Evolutionary conservation across 2,113 vertebrate genomes (phyloP), one percentile per base, ranked within the genome.

Genomic region (Euleptes europaea): DNA sequence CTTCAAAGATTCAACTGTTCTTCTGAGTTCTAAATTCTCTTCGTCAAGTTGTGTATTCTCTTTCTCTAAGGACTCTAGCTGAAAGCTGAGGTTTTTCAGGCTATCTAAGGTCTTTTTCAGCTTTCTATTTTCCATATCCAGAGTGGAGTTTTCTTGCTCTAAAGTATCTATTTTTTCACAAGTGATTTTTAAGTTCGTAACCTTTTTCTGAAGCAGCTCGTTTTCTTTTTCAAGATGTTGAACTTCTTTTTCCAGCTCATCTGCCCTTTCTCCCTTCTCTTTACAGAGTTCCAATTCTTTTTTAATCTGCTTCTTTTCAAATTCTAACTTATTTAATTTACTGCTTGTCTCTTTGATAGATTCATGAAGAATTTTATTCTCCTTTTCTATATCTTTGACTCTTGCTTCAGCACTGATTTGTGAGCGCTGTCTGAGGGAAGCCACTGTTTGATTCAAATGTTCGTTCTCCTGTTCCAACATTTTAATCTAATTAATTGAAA

Each of bases 401-500:
- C 98, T 97, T 0, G 98, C 98, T 94, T 99, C 99, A 1, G 98
- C 97, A 57, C 98, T 96, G 63, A 99, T 98, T 94, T 99, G 98
- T 19, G 97, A 98, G 26, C 99, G 98, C 86, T 99, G 98, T 66
- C 99, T 96, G 78, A 99, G 96, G 8, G 98, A 98, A 21, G 97
- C 86, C 79, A 99, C 95, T 0, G 98, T 99, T 94, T 98, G 97
- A 93, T 97, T 97, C 90, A 99, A 92, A 91, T 98, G 98, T 42
- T 98, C 97, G 78, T 98, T 99, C 94, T 99, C 99, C 91, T 99
- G 98, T 93, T 99, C 98, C 87, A 99, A 90, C 72, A 97, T 97
- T 93, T 98, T 98, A 89, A 99, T 91, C 99, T 99, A 92, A 78
- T 91, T 88, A 28, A 33, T 88, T 66, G 7, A 86, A 88, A 78